Base-by-base conservation (phyloP, 2,797 vertebrate genomes). In the Tamandua tetradactyla region DNA sequence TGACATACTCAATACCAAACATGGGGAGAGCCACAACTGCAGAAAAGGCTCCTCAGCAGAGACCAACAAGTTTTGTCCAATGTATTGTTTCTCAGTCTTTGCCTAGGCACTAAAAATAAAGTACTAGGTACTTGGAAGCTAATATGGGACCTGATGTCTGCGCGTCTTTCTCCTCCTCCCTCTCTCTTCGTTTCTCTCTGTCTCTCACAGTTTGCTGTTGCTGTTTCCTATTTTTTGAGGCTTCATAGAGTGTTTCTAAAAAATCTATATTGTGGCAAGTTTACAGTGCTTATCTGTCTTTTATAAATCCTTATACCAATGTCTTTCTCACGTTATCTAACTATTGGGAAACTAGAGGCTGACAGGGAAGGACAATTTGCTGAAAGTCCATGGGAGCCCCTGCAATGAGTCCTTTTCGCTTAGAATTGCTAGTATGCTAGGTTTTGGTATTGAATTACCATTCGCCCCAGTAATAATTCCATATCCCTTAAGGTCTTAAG, bases 241-340 rank as follows among this genome's bases (percentile, higher is more conserved):
- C 92, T 92, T 87, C 79, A 18, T 66, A 14, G 55, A 66, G 30
- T 90, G 57, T 78, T 61, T 93, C 89, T 11, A 84, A 74, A 44
- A 61, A 44, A 61, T 64, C 44, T 87, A 44, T 79, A 88, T 74
- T 91, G 80, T 68, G 78, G 69, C 91, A 91, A 82, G 89, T 96
- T 74, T 90, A 47, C 0, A 93, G 97, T 97, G 97, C 97, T 98
- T 83, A 57, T 57, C 83, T 97, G 85, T 95, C 74, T 91, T 44
- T 75, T 94, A 91, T 87, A 72, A 94, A 82, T 76, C 80, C 89
- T 66, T n/a, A 44, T 47, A 42, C 76, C 37, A 55, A n/a, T 47
- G 47, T 95, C 75, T 64, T 87, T 47, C 82, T 86, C n/a, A 3
- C 92, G 88, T 96, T 81, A 66, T 76, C 57, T 37, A 52, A 80